Base-by-base conservation (phyloP, 1,140 invertebrate genomes). In the Cepaea nemoralis region DNA sequence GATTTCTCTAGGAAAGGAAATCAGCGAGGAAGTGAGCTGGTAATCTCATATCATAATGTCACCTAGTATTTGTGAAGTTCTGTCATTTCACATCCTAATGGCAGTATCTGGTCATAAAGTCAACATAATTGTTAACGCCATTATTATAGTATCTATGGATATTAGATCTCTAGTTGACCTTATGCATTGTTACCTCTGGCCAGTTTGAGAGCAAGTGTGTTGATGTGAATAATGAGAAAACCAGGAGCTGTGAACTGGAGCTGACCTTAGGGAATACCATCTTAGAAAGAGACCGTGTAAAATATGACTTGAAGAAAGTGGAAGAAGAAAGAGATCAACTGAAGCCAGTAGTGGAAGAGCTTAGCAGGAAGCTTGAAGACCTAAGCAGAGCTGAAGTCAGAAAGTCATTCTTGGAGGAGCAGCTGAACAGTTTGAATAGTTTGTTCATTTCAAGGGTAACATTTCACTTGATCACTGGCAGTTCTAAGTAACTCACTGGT, bases 371-470 rank as follows among this genome's bases (percentile, higher is more conserved):
- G 35, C 31, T 80, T 40, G 71, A 78, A 79, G 84, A 82, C 10
- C 42, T 82, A 14, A 24, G 37, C 40, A 45, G 50, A 16, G 48
- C 77, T 31, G 82, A 83, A 40, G 75, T 35, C 22, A 82, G 77
- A 40, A 83, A 82, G 42, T n/a, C 5, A 1, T 40, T 74, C 5
- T 42, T 85, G 63, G 80, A 73, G 69, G 63, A 39, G 31, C 79
- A 85, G n/a, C n/a, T 85, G 16, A 45, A 81, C 5, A 80, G 39
- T 27, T 63, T 82, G 5, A 82, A 70, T 55, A 63, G 42, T 33
- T 69, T 71, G 37, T 42, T 85, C 55, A 76, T 73, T 39, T 40
- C 77, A 31, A 81, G 82, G 84, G 83, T 84, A 84, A 66, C 27
- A 63, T 55, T 16, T 22, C 31, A n/a, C 19, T 16, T 55, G 16